A percentile compares a stretch with the other conserved stretches of the same genome.
Evolutionary conservation across 2,888 invertebrate genomes (phyloP).

Genomic region (Pristionchus fissidentatus): DNA sequence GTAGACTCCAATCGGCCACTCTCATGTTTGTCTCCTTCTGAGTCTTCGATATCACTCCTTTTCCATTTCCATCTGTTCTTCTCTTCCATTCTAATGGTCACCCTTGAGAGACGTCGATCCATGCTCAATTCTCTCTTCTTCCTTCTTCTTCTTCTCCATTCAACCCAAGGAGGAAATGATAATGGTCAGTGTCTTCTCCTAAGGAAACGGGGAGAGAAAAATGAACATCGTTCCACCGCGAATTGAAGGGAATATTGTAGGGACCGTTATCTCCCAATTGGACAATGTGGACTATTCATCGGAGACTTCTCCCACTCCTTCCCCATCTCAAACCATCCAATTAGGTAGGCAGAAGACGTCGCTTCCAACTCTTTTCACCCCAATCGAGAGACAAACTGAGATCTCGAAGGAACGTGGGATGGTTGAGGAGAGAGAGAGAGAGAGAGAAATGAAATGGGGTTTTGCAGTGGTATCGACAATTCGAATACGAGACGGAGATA

Average conservation of each 20-base stretch:
- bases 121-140: slow-evolving; percentile 5
- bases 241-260: no score
- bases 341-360: slow-evolving; percentile 3
- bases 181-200: slow-evolving; percentile 16
- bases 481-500: neutral
- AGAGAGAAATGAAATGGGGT: neutral
- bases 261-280: no score
- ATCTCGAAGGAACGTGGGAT: neutral
- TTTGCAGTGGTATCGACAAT: slow-evolving; percentile 3
- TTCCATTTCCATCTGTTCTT: slow-evolving; percentile 14
- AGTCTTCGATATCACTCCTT: neutral
- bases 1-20: slow-evolving; percentile 23
- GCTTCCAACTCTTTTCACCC: neutral
- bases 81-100: neutral
- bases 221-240: no score
- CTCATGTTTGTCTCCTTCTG: neutral
- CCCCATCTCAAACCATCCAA: slow-evolving; percentile 19
- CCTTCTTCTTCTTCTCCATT: neutral
- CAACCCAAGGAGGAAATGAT: neutral
- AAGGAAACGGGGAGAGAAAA: no score
- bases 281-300: no score
- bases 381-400: neutral
- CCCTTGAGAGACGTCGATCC: slow-evolving; percentile 1
- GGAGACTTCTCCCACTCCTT: neutral
- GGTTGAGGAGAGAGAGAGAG: neutral